A percentile compares a stretch with the other conserved stretches of the same genome.
phyloP scores from a whole-genome alignment of 2,113 vertebrate genomes.

The Crotalus helleri region DNA sequence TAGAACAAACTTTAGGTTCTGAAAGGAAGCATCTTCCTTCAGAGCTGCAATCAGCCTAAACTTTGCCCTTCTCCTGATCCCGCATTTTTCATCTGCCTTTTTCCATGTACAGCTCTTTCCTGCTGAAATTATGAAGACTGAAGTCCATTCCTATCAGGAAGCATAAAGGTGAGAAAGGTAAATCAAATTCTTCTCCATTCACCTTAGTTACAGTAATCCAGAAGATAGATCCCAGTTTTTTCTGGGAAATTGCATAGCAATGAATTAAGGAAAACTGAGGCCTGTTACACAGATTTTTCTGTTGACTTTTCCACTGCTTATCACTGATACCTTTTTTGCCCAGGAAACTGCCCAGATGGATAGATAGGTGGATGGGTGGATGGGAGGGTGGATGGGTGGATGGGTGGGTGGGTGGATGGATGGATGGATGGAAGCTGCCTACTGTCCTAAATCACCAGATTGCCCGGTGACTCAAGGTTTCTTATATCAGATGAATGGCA shows the following conservation, averaged over 20 bases:
- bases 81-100: not conserved
- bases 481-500: not conserved
- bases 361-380: too few relatives aligned
- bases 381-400: not conserved
- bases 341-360: not conserved
- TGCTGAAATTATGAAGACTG: not conserved
- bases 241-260: not conserved
- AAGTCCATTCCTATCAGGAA: not conserved
- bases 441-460: not conserved
- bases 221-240: not conserved
- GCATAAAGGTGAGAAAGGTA: not conserved
- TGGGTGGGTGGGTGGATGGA: not conserved
- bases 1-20: not conserved
- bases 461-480: not conserved
- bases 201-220: not conserved
- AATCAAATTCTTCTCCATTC: not conserved
- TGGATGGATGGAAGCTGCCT: not conserved
- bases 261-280: not conserved
- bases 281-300: not conserved
- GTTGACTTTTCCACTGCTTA: not conserved
- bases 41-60: not conserved
- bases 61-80: not conserved
- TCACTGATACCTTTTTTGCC: not conserved
- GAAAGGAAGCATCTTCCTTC: conserved; percentile 28
- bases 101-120: not conserved